Evolutionary conservation across 2,797 vertebrate genomes (phyloP), one percentile per base, ranked within the genome.

Genomic region (Hypotaenidia okinawae): DNA sequence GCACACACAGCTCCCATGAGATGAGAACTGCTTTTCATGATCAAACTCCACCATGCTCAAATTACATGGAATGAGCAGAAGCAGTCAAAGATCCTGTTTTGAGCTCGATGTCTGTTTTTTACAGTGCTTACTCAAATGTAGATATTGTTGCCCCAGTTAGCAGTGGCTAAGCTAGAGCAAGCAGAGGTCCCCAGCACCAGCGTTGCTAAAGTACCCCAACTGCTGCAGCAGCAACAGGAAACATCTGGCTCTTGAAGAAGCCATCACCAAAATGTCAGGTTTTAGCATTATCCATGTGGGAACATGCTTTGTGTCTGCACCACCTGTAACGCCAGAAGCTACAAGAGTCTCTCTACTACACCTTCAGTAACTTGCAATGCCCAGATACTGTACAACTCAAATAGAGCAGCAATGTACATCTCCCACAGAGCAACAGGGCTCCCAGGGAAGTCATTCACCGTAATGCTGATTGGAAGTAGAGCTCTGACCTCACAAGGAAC

Each of bases 321-420:
- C 23, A 70, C 39, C 69, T 37, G 17, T 5, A n/a, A 30, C 3
- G 4, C 33, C 43, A 16, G 33, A 70, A 83, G 39, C 54, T 39
- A 13, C 33, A 22, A 6, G 57, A 66, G 30, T 19, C n/a, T 13
- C n/a, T 83, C 19, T 70, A 24, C 32, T 61, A 1, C 28, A 18
- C 19, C 28, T 30, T n/a, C 52, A 14, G 35, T 19, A 9, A 57
- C 43, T 57, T 63, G 28, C 63, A 49, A 30, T 8, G n/a, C 19
- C 57, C n/a, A 23, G 41, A 25, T 54, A 35, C 16, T 5, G 32
- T 8, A 16, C 4, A 11, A 19, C 30, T 39, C 30, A 11, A 52
- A 18, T 0, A 6, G 21, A 87, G 49, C 25, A 35, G 18, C 51
- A 13, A 8, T 0, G 0, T 15, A 30, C 1, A 1, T n/a, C 59